These are phyloP conservation scores for Drosophila macrothrix DNA, from an alignment of 2,888 invertebrate genomes.

Conservation along the genomic window DNA sequence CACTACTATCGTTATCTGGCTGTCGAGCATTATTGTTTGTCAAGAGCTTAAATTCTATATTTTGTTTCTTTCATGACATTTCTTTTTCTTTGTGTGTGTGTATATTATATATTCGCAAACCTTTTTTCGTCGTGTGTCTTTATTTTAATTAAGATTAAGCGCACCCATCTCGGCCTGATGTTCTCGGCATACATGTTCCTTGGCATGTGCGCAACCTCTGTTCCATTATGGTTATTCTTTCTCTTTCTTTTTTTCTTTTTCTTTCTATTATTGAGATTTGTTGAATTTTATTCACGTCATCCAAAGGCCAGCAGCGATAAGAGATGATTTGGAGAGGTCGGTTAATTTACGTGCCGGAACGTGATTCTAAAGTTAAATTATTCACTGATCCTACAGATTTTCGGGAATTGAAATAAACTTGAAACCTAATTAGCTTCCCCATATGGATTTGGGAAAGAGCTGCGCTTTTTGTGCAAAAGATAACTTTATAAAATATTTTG, in stretches of 20 bases:
- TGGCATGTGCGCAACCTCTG: slow-evolving; percentile 10
- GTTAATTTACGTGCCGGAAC: neutral
- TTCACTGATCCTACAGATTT: neutral
- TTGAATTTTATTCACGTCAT: slow-evolving; percentile 12
- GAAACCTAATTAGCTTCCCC: neutral
- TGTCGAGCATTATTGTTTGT: slow-evolving; percentile 67
- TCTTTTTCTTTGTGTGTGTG: slow-evolving; percentile 14
- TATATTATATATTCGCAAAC: slow-evolving; percentile 54
- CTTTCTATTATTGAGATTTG: slow-evolving; percentile 17
- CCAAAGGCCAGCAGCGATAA: slow-evolving; percentile 2
- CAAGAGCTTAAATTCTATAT: slow-evolving; percentile 58
- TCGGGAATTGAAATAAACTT: neutral
- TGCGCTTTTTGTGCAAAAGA: neutral
- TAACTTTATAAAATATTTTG: neutral
- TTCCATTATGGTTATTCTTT: slow-evolving; percentile 8
- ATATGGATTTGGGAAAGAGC: neutral
- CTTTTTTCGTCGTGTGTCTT: slow-evolving; percentile 44
- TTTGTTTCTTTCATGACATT: slow-evolving; percentile 17
- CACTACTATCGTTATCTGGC: slow-evolving; percentile 63
- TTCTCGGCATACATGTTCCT: slow-evolving; percentile 36
- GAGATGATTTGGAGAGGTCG: slow-evolving; percentile 1
- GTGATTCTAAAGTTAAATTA: neutral
- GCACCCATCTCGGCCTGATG: slow-evolving; percentile 9
- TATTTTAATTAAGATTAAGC: slow-evolving; percentile 63
- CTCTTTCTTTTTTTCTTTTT: neutral